Base-by-base conservation (phyloP, 2,888 invertebrate species). In the Spilarctia lutea region DNA sequence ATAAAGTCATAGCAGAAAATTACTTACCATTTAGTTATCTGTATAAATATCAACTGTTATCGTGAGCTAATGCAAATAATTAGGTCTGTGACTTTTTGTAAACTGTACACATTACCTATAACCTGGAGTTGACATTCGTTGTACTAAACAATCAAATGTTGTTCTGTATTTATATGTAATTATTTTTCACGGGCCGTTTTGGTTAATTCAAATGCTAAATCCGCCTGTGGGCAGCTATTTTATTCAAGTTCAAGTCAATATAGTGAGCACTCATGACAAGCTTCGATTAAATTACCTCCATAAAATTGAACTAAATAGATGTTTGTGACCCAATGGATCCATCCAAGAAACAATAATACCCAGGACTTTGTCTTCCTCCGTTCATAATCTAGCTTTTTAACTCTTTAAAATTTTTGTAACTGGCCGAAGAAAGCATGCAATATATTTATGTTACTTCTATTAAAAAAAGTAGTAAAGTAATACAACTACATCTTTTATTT, bases 51-150 rank as follows among this genome's bases (percentile, higher is more conserved):
- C 78, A 69, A 39, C 75, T 74, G 81, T 77, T 83, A 87, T 83
- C 81, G 77, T 79, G 60, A 75, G 83, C 84, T 76, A 86, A 85
- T 84, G 84, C 80, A 87, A 86, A 86, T 81, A 82, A 77, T 82
- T 78, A 83, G n/a, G n/a, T n/a, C n/a, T 83, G 85, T 85, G 86
- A 82, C 80, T 84, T 87, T 82, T 77, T 82, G 73, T 77, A 56
- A 74, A 79, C 79, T 80, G 83, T 87, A 86, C 87, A 88, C 88
- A 85, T 27, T 27, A 27, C 3, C 45, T 45, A 45, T 16, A 45
- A 45, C 16, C 45, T 45, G 82, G 73, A 85, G 75, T 79, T 20
- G 8, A 39, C 35, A 84, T 83, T 86, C 78, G 76, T 83, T 72
- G 78, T 83, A 82, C 83, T 48, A 67, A 78, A 71, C 48, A 75